Percentiles rank a stretch among this genome's conserved stretches.
Conservation (phyloP, 2,113 vertebrate species). For the Rhinoderma darwinii region DNA sequence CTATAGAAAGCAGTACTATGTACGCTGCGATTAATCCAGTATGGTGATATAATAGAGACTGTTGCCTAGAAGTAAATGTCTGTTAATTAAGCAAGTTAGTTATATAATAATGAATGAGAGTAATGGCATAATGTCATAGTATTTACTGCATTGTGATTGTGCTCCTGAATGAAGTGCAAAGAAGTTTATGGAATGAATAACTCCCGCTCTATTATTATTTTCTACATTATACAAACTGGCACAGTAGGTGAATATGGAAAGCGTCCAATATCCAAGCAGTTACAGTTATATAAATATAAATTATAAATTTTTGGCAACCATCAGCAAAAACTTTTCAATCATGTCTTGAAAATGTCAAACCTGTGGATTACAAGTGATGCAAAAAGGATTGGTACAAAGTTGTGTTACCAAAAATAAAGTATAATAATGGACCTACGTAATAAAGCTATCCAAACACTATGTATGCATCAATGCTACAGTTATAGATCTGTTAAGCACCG, state of each 20-base stretch:
- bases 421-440: no score
- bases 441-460: no score
- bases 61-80: neutral
- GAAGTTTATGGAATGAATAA: neutral
- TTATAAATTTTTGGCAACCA: neutral
- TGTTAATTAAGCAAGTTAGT: neutral
- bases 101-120: neutral
- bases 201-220: neutral
- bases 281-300: neutral
- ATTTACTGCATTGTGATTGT: neutral
- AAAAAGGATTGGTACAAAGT: no score
- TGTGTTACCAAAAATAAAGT: no score
- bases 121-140: neutral
- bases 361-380: neutral
- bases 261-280: neutral
- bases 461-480: no score
- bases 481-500: no score
- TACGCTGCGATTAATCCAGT: neutral
- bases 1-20: neutral
- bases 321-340: neutral
- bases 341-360: neutral
- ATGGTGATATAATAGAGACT: neutral
- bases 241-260: neutral
- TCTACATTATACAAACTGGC: neutral
- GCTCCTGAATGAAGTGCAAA: neutral